phyloP scores from a whole-genome alignment of 1,140 invertebrate species.

The Formica selysi region DNA sequence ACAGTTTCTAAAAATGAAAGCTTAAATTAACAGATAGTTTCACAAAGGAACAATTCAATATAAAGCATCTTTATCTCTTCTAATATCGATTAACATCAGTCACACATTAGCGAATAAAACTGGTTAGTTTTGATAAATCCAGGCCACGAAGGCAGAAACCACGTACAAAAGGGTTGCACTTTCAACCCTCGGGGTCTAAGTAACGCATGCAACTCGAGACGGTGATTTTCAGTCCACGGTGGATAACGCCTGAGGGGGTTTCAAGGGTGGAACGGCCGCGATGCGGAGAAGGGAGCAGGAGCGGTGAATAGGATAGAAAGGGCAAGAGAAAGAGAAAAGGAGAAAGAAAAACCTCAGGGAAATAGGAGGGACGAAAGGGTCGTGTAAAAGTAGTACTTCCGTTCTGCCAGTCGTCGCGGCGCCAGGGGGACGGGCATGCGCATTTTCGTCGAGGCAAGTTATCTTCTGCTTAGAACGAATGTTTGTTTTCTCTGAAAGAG shows the following conservation, averaged over 20 bases:
- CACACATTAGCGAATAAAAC: conserved; percentile 29
- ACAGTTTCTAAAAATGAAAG: not conserved
- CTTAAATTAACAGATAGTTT: not conserved
- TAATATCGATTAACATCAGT: conserved; percentile 20
- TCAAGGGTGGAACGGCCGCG: conserved; percentile 50
- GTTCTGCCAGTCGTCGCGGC: conserved; percentile 78
- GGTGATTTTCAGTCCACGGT: conserved; percentile 75
- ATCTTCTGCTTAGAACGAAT: conserved; percentile 67
- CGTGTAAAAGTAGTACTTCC: conserved; percentile 82
- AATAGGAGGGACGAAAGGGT: conserved; percentile 62
- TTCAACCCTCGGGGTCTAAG: conserved; percentile 49
- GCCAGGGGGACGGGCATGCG: conserved; percentile 73
- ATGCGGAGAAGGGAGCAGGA: conserved; percentile 54
- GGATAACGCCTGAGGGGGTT: conserved; percentile 57
- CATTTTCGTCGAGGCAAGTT: conserved; percentile 47
- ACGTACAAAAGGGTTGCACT: conserved; percentile 66
- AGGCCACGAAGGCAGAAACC: conserved; percentile 71
- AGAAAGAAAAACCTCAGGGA: not conserved
- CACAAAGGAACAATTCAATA: conserved; percentile 2
- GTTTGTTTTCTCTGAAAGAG: conserved; percentile 76
- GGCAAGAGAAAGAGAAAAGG: not conserved
- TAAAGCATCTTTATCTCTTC: not conserved
- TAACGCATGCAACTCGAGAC: conserved; percentile 80
- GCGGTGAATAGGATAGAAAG: not conserved
- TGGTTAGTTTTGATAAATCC: conserved; percentile 73